Conservation (phyloP, 2,113 vertebrate species). For the Pluvianellus socialis region DNA sequence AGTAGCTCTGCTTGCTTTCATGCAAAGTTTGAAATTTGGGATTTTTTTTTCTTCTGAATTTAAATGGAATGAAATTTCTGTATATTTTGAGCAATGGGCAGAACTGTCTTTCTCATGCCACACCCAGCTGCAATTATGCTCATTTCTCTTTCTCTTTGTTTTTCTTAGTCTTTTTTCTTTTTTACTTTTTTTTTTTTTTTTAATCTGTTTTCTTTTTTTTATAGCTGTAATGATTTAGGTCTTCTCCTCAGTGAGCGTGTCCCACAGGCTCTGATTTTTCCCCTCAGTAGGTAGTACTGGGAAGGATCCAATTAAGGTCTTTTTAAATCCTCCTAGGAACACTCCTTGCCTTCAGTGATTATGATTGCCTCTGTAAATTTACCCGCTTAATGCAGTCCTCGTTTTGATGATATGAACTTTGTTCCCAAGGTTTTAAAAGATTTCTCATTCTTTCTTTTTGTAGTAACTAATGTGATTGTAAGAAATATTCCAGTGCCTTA, state of each 20-base stretch:
- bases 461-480: not conserved
- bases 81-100: not conserved
- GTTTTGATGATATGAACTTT: constrained; percentile 15
- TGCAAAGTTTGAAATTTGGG: not conserved
- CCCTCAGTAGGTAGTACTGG: not conserved
- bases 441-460: not conserved
- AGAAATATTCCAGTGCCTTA: not conserved
- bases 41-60: not conserved
- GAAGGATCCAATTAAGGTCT: not conserved
- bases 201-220: not conserved
- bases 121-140: not conserved
- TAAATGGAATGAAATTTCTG: not conserved
- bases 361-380: constrained; percentile 28
- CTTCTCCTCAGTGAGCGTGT: not conserved
- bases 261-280: not conserved
- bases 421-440: constrained; percentile 1
- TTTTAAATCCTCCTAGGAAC: not conserved
- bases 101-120: not conserved
- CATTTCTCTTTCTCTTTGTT: not conserved
- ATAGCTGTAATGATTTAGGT: not conserved
- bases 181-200: too few species aligned
- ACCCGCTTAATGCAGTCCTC: not conserved
- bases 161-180: not conserved
- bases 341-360: not conserved
- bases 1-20: not conserved